A percentile compares a stretch with the other conserved stretches of the same genome.
phyloP scores from a whole-genome alignment of 2,888 invertebrate species.

The Meta bourneti region DNA sequence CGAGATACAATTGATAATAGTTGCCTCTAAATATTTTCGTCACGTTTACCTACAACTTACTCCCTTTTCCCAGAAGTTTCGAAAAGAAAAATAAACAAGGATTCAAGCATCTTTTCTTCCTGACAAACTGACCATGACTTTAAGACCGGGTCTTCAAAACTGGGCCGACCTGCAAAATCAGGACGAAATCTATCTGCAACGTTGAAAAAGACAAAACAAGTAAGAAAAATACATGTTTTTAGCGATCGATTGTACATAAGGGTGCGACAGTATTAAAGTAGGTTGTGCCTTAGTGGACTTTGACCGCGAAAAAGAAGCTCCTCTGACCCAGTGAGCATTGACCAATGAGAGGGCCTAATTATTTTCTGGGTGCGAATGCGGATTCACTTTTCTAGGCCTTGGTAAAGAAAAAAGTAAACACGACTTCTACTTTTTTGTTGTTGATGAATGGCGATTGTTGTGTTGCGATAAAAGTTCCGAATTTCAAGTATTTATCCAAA shows the following conservation, averaged over 20 bases:
- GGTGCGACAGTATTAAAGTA: constrained; percentile 8
- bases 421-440: background rate
- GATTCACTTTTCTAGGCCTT: background rate
- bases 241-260: background rate
- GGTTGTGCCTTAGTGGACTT: background rate
- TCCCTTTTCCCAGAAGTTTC: too few relatives aligned
- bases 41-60: too few relatives aligned
- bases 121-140: background rate
- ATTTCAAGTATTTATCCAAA: too few relatives aligned
- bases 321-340: constrained; percentile 14
- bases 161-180: background rate
- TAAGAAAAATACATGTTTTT: background rate
- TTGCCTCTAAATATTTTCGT: too few relatives aligned
- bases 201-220: background rate
- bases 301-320: background rate
- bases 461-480: too few relatives aligned
- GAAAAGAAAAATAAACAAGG: too few relatives aligned
- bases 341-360: background rate
- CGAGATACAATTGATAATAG: too few relatives aligned
- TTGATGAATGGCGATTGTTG: too few relatives aligned
- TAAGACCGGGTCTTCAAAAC: background rate
- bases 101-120: too few relatives aligned
- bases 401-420: background rate
- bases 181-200: background rate
- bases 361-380: constrained; percentile 9